phyloP scores from a whole-genome alignment of 2,888 invertebrate genomes.

The Amiota minor region DNA sequence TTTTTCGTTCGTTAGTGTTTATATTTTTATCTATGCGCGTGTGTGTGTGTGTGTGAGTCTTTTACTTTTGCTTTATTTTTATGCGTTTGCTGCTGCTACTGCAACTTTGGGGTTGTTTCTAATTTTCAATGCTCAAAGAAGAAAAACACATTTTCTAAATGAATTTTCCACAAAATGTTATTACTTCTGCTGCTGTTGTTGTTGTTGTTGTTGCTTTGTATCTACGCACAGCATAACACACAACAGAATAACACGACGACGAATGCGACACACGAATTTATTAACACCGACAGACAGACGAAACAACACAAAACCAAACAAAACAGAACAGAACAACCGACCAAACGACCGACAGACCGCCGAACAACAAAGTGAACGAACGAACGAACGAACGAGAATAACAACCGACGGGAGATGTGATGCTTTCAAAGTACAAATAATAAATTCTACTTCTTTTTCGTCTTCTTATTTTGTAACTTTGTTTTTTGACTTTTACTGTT shows the following conservation, averaged over 20 bases:
- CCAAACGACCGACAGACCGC: not conserved
- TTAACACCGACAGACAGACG: no score
- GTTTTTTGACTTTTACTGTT: not conserved
- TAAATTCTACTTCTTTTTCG: no score
- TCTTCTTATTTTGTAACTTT: not conserved
- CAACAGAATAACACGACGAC: not conserved
- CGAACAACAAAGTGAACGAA: not conserved
- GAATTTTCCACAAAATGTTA: constrained; percentile 17
- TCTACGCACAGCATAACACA: not conserved
- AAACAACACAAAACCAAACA: no score
- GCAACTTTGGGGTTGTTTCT: constrained; percentile 25
- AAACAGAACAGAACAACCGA: no score
- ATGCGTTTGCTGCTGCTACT: constrained; percentile 2
- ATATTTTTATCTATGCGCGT: not conserved
- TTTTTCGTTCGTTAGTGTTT: not conserved
- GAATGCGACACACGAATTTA: no score
- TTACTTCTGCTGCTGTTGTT: constrained; percentile 14
- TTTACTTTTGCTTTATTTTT: constrained; percentile 8
- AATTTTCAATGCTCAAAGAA: constrained; percentile 20
- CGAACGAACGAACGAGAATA: not conserved
- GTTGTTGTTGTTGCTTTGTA: constrained; percentile 15
- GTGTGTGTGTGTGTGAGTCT: not conserved
- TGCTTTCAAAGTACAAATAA: not conserved
- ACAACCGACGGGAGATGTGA: constrained; percentile 12
- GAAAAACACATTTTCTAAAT: constrained; percentile 21